phyloP scores from a whole-genome alignment of 2,797 vertebrate species.

The Poecilia gillii region DNA sequence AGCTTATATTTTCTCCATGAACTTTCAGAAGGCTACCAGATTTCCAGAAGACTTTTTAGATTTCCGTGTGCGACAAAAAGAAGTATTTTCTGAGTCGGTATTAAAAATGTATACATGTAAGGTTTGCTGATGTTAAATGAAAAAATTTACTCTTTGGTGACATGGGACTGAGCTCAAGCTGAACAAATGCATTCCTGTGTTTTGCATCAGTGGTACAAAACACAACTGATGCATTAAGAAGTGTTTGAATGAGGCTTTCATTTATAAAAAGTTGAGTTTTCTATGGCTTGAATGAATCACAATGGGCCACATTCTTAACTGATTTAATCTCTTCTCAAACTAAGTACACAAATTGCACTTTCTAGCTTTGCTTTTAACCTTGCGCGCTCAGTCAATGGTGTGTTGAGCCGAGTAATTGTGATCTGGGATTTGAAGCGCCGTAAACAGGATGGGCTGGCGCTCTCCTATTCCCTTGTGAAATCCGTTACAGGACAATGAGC shows the following conservation, averaged over 20 bases:
- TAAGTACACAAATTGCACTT: not conserved
- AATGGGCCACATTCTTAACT: not conserved
- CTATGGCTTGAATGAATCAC: conserved; percentile 4
- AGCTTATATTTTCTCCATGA: not conserved
- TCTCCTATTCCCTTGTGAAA: conserved; percentile 47
- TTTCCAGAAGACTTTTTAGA: not conserved
- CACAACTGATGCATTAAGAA: not conserved
- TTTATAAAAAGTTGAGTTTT: not conserved
- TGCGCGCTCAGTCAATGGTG: conserved; percentile 7
- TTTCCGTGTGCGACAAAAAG: not conserved
- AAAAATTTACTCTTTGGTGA: not conserved
- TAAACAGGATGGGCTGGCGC: conserved; percentile 76
- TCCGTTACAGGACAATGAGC: conserved; percentile 59
- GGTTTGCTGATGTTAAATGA: not conserved
- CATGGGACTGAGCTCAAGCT: not conserved
- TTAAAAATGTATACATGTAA: not conserved
- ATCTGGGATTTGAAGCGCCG: conserved; percentile 55
- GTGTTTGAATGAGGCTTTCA: not conserved
- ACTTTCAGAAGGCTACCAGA: not conserved
- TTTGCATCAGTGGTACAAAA: no score
- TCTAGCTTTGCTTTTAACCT: conserved; percentile 28
- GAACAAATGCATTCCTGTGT: not conserved
- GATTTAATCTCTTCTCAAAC: conserved; percentile 15
- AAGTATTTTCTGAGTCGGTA: not conserved
- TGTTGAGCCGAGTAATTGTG: conserved; percentile 48